Evolutionary conservation across 2,888 invertebrate genomes (phyloP).

Genomic region (Euphydryas editha): DNA sequence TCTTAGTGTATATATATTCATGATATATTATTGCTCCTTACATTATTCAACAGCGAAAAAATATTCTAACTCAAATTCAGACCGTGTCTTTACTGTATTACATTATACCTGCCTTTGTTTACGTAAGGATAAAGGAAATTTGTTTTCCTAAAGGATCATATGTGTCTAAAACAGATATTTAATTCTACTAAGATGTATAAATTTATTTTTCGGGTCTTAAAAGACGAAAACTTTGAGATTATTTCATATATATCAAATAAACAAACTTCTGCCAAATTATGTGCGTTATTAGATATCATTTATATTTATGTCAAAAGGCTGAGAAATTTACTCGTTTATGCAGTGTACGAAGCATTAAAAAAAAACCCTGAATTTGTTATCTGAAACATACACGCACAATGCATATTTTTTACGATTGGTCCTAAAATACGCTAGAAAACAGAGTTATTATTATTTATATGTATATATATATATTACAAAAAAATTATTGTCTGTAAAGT

Average conservation of each 20-base stretch:
- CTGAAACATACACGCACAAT: too few species aligned
- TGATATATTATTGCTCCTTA: conserved; percentile 16
- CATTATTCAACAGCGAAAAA: conserved; percentile 18
- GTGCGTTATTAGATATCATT: neutral
- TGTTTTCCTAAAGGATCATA: conserved; percentile 10
- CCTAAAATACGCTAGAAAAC: too few species aligned
- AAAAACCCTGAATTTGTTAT: too few species aligned
- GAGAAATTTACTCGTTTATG: too few species aligned
- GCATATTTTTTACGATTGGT: too few species aligned
- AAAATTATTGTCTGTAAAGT: too few species aligned
- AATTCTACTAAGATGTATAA: neutral
- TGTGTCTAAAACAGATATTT: conserved; percentile 8
- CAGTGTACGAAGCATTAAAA: too few species aligned
- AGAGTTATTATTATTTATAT: too few species aligned
- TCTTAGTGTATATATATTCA: conserved; percentile 15
- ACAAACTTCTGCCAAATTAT: neutral
- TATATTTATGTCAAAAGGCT: neutral
- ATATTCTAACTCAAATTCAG: conserved; percentile 1
- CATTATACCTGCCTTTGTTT: conserved; percentile 9
- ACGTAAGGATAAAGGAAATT: conserved; percentile 18
- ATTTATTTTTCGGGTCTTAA: too few species aligned
- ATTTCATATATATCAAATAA: too few species aligned
- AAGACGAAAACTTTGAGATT: too few species aligned
- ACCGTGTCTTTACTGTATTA: conserved; percentile 3
- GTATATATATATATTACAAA: too few species aligned